Conservation (phyloP, 2,888 invertebrate species). For the Leuctra nigra region DNA sequence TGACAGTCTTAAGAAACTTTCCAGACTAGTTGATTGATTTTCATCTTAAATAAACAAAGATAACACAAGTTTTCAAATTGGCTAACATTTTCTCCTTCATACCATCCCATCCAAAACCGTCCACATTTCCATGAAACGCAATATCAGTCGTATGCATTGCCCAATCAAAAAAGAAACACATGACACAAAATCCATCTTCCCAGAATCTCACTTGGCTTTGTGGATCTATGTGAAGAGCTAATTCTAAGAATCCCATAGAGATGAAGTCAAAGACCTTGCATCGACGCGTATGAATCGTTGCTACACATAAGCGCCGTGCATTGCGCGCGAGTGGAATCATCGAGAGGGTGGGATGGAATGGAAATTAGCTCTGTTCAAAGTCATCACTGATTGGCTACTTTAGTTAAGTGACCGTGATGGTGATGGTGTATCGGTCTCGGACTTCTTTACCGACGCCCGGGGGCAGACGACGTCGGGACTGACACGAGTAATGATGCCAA, state of each 20-base stretch:
- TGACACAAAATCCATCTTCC: not conserved
- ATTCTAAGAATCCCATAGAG: constrained; percentile 1
- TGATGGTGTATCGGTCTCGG: constrained; percentile 10
- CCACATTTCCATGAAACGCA: too few relatives aligned
- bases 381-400: constrained; percentile 16
- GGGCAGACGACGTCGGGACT: too few relatives aligned
- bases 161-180: not conserved
- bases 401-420: constrained; percentile 12
- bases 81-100: too few relatives aligned
- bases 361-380: constrained; percentile 9
- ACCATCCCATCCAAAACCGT: too few relatives aligned
- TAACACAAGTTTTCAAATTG: too few relatives aligned
- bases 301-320: too few relatives aligned
- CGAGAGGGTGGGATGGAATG: not conserved
- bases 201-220: not conserved
- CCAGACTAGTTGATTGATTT: too few relatives aligned
- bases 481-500: too few relatives aligned
- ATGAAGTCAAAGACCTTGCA: constrained; percentile 6
- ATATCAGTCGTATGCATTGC: not conserved
- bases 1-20: too few relatives aligned
- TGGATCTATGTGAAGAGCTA: not conserved
- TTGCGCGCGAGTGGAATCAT: not conserved
- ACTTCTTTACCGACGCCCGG: not conserved
- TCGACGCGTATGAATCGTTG: not conserved
- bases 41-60: too few relatives aligned